phyloP scores from a whole-genome alignment of 2,113 vertebrate genomes.

The Glaucidium brasilianum region DNA sequence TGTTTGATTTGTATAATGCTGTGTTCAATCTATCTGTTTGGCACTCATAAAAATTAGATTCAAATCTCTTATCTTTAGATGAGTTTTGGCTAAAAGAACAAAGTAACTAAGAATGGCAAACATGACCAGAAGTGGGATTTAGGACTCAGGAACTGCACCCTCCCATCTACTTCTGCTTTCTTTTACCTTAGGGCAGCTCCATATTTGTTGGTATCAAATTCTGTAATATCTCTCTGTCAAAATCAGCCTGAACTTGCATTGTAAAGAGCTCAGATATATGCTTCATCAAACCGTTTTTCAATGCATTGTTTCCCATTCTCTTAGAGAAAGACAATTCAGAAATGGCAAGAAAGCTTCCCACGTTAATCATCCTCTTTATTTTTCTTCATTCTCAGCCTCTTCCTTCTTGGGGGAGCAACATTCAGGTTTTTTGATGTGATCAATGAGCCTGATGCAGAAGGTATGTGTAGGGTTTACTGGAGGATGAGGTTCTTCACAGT shows the following conservation, averaged over 20 bases:
- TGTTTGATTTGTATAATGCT: constrained; percentile 26
- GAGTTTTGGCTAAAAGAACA: constrained; percentile 54
- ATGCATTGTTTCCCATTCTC: neutral
- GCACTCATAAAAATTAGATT: neutral
- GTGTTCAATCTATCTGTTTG: constrained; percentile 14
- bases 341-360: neutral
- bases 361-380: neutral
- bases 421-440: neutral
- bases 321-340: neutral
- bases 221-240: neutral
- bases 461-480: neutral
- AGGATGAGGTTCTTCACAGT: neutral
- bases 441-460: neutral
- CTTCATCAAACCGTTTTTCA: neutral
- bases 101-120: neutral
- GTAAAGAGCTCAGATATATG: neutral
- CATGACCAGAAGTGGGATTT: constrained; percentile 2
- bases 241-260: constrained; percentile 32
- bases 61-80: constrained; percentile 19
- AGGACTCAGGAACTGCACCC: neutral
- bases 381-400: neutral
- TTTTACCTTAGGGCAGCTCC: constrained; percentile 5
- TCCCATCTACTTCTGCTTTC: neutral
- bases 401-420: neutral
- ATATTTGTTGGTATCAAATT: constrained; percentile 5